Base-by-base conservation (phyloP, 2,113 vertebrate genomes). In the Chionomys nivalis region DNA sequence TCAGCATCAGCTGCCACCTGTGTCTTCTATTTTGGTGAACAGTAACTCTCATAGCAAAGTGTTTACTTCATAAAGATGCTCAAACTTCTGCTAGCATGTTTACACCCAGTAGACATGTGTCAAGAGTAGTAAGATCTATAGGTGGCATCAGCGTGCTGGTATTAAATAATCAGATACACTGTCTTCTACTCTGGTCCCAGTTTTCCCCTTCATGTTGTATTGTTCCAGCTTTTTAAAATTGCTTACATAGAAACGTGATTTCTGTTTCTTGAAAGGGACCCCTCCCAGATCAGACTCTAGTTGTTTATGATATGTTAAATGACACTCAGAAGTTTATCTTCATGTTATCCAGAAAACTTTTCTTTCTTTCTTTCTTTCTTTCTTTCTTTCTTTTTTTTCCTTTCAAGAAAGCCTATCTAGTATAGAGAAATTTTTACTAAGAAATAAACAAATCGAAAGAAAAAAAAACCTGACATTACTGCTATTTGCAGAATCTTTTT, bases 241-340 rank as follows among this genome's bases (percentile, higher is more conserved):
- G 49, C 90, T 47, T 7, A 47, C 42, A 7, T 73, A 39, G 92
- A 68, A 81, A 26, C 7, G 0, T 81, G 39, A 73, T 91, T 95
- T 93, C 28, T 77, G 5, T 89, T 93, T 61, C 42, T 93, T 85
- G 33, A 95, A 93, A 87, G 49, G 87, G 49, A 3, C 0, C 9
- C 31, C 63, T 95, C 1, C 39, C 42, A 19, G 14, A 63, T 13
- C 7, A 65, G 31, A 68, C 21, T 61, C 28, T 12, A 55, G 49
- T 66, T 89, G 78, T 90, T 88, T 90, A 24, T 76, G 49, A 44
- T 52, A 28, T 33, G 42, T 73, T 88, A 28, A 52, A 26, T 75
- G 33, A 13, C 7, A 88, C 87, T 95, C 55, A 90, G 76, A 97
- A 87, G 88, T 93, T 78, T 81, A 39, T 39, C 47, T 85, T 79